Base-by-base conservation (phyloP, 2,888 invertebrate species). In the Noctua janthe region DNA sequence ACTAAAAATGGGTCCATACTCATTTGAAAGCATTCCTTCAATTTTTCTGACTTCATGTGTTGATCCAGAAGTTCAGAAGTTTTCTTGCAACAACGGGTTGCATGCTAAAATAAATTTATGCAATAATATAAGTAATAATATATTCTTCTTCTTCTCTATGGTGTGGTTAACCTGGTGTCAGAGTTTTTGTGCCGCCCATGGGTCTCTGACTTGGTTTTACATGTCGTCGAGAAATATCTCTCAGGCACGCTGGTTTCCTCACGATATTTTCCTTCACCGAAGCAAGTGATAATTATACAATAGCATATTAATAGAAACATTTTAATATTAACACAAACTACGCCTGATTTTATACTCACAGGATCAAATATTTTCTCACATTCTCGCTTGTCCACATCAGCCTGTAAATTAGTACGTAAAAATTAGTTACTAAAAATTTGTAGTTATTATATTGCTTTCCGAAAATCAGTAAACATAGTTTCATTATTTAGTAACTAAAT, bases 1-100 rank as follows among this genome's bases (percentile, higher is more conserved):
- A 85, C 85, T 39, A 39, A 35, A n/a, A 17, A n/a, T 2, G 87
- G 85, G 2, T 78, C 73, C 64, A 56, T 76, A 29, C 54, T 23
- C 4, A 64, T 10, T 49, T 77, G 15, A n/a, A 51, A 51, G 43
- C 87, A 85, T 23, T 80, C 75, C n/a, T 80, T 62, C 6, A 23
- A 0, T 3, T 39, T 54, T 1, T 67, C 47, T n/a, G 49, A 6
- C 20, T 70, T 54, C 20, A 15, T 15, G 2, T n/a, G 1, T 17
- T 23, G 8, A 0, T 56, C 43, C 1, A 0, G 20, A 20, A 59
- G 17, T 1, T 67, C 73, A 11, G 71, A 23, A 69, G n/a, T 47
- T 35, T 59, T 69, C 15, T 62, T 76, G 54, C 85, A 86, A 69
- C 85, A 86, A n/a, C 2, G 67, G 5, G 6, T 0, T 51, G 49